These are phyloP conservation scores for Rhinophrynus dorsalis DNA, from an alignment of 2,797 vertebrate species.

Conservation along the genomic window DNA sequence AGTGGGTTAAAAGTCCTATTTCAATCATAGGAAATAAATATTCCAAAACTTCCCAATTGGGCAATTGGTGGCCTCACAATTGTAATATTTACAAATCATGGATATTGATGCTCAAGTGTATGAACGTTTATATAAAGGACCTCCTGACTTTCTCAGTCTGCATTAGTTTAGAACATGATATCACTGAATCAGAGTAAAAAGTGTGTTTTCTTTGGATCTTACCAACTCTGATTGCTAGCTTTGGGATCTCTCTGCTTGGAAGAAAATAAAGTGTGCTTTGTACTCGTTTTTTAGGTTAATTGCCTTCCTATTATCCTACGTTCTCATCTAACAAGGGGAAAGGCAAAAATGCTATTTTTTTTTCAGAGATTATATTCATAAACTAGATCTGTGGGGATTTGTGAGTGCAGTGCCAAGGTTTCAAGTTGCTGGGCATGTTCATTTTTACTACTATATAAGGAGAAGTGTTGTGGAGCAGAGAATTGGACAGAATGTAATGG, in stretches of 20 bases:
- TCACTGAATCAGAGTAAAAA: neutral
- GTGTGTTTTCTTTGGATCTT: neutral
- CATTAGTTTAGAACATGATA: neutral
- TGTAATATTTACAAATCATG: too few species aligned
- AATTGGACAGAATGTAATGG: neutral
- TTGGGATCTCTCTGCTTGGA: neutral
- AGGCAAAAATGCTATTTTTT: neutral
- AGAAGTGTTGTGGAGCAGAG: slow-evolving; percentile 1
- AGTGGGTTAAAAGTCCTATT: too few species aligned
- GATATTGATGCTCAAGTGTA: too few species aligned
- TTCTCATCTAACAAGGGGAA: neutral
- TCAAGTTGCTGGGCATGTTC: slow-evolving; percentile 11
- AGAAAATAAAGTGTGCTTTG: neutral
- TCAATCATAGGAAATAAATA: too few species aligned
- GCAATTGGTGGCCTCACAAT: too few species aligned
- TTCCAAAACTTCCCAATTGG: too few species aligned
- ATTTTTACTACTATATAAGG: slow-evolving; percentile 20
- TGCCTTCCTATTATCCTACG: neutral
- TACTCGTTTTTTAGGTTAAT: neutral
- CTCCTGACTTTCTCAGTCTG: neutral
- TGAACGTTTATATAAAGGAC: too few species aligned
- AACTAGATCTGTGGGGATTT: slow-evolving; percentile 19
- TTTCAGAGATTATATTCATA: neutral
- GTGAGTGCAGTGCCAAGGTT: slow-evolving; percentile 24
- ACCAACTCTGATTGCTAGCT: neutral